These are phyloP conservation scores for Cremastobaeus sp. DNA, from an alignment of 2,888 invertebrate genomes.

Conservation along the genomic window DNA sequence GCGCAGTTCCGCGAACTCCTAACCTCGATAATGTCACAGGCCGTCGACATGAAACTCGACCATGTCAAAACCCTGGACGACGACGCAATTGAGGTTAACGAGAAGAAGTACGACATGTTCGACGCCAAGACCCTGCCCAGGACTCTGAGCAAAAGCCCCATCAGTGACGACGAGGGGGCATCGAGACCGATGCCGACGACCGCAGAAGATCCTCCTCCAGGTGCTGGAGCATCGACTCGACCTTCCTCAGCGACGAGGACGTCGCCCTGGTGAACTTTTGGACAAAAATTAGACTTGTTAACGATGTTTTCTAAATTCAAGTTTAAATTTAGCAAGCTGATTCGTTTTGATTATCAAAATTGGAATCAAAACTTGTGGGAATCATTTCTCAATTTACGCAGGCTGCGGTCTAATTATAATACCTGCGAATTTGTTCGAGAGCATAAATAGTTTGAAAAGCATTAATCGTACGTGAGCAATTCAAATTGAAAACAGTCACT, in stretches of 20 bases:
- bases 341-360: too few relatives aligned
- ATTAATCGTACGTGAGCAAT: too few relatives aligned
- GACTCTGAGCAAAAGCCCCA: constrained; percentile 70
- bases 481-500: too few relatives aligned
- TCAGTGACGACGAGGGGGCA: constrained; percentile 75
- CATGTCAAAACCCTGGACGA: constrained; percentile 29
- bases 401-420: too few relatives aligned
- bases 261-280: constrained; percentile 57
- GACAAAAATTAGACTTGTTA: too few relatives aligned
- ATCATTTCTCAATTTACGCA: too few relatives aligned
- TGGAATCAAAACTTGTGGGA: too few relatives aligned
- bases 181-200: constrained; percentile 72
- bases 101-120: constrained; percentile 72
- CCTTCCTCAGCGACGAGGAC: constrained; percentile 80
- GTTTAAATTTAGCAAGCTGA: too few relatives aligned
- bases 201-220: constrained; percentile 72
- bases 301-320: too few relatives aligned
- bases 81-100: constrained; percentile 55
- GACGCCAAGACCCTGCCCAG: constrained; percentile 67
- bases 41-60: constrained; percentile 31
- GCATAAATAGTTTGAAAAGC: too few relatives aligned
- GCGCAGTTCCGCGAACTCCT: background rate
- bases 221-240: constrained; percentile 79
- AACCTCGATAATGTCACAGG: constrained; percentile 19
- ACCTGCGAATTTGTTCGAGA: too few relatives aligned